Base-by-base conservation (phyloP, 2,888 invertebrate species). In the Mamestra brassicae region DNA sequence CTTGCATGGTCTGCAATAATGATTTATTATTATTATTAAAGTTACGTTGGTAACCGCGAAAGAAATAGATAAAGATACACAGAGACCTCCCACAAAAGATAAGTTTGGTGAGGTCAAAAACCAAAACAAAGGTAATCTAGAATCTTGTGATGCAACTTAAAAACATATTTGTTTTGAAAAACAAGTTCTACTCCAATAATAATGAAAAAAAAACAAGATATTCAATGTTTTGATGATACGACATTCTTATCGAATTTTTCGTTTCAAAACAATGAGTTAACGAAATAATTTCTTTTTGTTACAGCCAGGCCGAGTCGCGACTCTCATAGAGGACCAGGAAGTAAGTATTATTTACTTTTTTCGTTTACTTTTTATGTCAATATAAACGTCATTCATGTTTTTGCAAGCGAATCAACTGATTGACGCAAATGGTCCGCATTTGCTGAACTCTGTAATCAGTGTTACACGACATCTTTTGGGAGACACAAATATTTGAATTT, bases 231-330 rank as follows among this genome's bases (percentile, higher is more conserved):
- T 63, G 62, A 61, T 65, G 57, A 68, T 38, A 64, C 36, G 17
- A 26, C n/a, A 2, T 47, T 17, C 13, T 61, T 68, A 71, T 80
- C 70, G 13, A 13, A 10, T 58, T 34, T 58, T 67, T 38, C 10
- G 57, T 4, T 55, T 63, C 8, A 61, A 71, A 85, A 82, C 83
- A 83, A 50, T 58, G 45, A 74, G 36, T 69, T 76, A 82, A 76
- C 58, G 10, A 47, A 77, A 66, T 60, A 47, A 45, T 75, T 84
- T 81, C 84, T 77, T 91, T 96, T 65, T 57, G 92, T 98, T 98
- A 81, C 97, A 99, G 99, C 99, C 99, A 78, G 99, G 99, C 74
- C 97, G 99, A 90, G 99, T 99, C 55, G 99, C 98, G 15, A 99
- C 99, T 38, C 97, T 99, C 66, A 97, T 99, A 71, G 97, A 98